Conservation (phyloP, 2,113 vertebrate genomes). For the Pogonocichla stellata region DNA sequence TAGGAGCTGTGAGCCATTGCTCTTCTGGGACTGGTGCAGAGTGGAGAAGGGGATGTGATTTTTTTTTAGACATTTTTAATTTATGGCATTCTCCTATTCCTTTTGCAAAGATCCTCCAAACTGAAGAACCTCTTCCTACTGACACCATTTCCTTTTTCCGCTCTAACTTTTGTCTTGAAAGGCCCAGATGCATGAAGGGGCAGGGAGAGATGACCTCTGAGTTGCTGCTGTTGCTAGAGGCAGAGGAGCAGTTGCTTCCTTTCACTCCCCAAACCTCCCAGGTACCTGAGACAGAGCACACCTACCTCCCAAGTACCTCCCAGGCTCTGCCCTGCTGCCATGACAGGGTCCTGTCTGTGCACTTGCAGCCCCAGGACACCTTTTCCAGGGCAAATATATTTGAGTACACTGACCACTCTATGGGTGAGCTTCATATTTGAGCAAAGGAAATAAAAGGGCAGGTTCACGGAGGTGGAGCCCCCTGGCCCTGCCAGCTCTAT, state of each 20-base stretch:
- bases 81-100: background rate
- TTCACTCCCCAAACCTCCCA: background rate
- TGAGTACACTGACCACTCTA: background rate
- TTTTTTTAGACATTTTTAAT: background rate
- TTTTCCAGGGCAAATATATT: background rate
- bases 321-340: background rate
- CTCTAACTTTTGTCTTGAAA: background rate
- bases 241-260: background rate
- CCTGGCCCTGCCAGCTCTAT: background rate
- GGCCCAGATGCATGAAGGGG: accelerated
- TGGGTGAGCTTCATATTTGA: background rate
- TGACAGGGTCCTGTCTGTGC: background rate
- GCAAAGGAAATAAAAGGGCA: background rate
- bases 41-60: background rate
- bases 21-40: background rate
- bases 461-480: background rate
- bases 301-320: background rate
- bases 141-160: accelerated
- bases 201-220: background rate
- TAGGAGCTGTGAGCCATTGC: background rate
- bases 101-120: background rate
- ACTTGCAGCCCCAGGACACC: background rate
- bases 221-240: background rate
- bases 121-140: background rate
- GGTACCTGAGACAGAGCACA: background rate